These are phyloP conservation scores for Lampropteryx suffumata DNA, from an alignment of 2,888 invertebrate genomes.

Conservation along the genomic window DNA sequence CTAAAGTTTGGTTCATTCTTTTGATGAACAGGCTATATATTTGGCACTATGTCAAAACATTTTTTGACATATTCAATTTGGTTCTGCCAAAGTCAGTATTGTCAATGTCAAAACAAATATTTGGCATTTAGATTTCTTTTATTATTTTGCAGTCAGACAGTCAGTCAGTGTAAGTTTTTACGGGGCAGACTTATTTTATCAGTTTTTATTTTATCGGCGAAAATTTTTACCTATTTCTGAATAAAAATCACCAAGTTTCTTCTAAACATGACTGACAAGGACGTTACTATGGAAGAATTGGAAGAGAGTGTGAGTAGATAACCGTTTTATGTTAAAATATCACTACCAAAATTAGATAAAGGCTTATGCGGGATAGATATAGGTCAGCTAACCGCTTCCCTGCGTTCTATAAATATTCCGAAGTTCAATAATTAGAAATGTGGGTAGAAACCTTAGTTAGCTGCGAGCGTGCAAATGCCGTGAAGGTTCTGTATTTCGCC, in stretches of 20 bases:
- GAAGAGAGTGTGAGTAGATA: constrained; percentile 67
- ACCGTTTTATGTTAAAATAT: constrained; percentile 15
- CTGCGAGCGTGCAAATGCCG: constrained; percentile 1
- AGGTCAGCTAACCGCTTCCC: constrained; percentile 66
- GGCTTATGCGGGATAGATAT: constrained; percentile 37
- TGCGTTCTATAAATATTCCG: constrained; percentile 49
- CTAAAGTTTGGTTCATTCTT: no score
- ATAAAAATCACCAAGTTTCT: constrained; percentile 42
- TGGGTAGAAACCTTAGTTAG: constrained; percentile 7
- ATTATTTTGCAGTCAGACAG: no score
- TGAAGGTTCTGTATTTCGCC: neutral
- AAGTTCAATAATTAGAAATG: constrained; percentile 27
- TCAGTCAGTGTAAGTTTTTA: no score
- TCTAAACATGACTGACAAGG: constrained; percentile 66
- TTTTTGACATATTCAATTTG: no score
- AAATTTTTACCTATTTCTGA: constrained; percentile 21
- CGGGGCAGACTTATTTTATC: neutral
- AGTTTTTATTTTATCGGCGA: constrained; percentile 9
- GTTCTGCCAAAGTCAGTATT: no score
- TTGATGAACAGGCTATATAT: no score
- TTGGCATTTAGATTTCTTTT: no score
- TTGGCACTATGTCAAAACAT: no score
- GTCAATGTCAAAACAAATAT: no score
- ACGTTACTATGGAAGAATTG: constrained; percentile 69
- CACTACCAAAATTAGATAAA: constrained; percentile 14